Conservation (phyloP, 1,140 invertebrate genomes). For the Drosophila varians region DNA sequence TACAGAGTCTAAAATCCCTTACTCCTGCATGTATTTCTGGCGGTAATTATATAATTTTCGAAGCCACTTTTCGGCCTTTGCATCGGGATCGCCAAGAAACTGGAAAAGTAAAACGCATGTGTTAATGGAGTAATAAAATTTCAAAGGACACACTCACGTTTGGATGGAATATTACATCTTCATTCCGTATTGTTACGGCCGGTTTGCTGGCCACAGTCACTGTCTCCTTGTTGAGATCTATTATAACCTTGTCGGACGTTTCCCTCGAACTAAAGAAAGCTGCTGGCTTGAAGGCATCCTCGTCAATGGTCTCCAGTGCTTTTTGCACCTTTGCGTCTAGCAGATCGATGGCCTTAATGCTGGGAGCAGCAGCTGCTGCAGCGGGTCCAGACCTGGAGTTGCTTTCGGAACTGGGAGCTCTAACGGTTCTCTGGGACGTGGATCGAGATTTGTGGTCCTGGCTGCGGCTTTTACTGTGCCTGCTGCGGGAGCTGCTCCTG, state of each 20-base stretch:
- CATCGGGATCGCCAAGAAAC: slow-evolving; percentile 71
- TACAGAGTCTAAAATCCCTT: slow-evolving; percentile 26
- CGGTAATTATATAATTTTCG: slow-evolving; percentile 77
- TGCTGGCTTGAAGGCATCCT: slow-evolving; percentile 65
- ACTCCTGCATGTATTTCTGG: slow-evolving; percentile 74
- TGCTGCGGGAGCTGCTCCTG: slow-evolving; percentile 59
- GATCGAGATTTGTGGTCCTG: slow-evolving; percentile 62
- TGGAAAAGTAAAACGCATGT: slow-evolving; percentile 24
- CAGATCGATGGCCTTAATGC: slow-evolving; percentile 62
- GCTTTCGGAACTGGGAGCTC: slow-evolving; percentile 63
- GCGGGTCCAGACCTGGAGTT: slow-evolving; percentile 34
- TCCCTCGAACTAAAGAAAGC: slow-evolving; percentile 66
- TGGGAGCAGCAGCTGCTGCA: not conserved
- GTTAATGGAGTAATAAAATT: not conserved
- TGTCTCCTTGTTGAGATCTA: slow-evolving; percentile 72
- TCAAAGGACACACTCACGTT: slow-evolving; percentile 35
- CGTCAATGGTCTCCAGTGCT: slow-evolving; percentile 72
- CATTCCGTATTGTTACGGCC: slow-evolving; percentile 24
- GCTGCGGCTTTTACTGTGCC: slow-evolving; percentile 63
- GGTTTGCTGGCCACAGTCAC: slow-evolving; percentile 58
- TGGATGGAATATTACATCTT: slow-evolving; percentile 67
- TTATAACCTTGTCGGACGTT: slow-evolving; percentile 66
- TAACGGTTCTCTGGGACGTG: slow-evolving; percentile 48
- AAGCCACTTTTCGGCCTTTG: slow-evolving; percentile 77
- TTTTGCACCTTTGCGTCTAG: slow-evolving; percentile 68